These are phyloP conservation scores for Sitobion miscanthi DNA, from an alignment of 1,140 invertebrate genomes.

Conservation along the genomic window DNA sequence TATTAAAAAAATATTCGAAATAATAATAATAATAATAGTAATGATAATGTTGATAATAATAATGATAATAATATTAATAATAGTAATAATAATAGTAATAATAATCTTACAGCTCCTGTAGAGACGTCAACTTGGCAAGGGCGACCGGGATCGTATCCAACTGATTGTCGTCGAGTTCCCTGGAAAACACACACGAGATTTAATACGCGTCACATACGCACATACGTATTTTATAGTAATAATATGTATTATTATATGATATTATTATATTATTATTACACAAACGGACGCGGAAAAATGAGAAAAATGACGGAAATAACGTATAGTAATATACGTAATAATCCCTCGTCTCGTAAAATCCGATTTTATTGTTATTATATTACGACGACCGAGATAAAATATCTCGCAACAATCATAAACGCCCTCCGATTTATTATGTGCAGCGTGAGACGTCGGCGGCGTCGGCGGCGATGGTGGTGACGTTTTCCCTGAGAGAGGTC, in stretches of 20 bases:
- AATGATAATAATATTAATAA: neutral
- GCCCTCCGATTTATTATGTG: constrained; percentile 11
- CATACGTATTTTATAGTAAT: neutral
- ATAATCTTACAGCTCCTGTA: constrained; percentile 76
- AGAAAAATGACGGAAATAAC: neutral
- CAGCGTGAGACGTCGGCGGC: neutral
- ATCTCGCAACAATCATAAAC: constrained; percentile 31
- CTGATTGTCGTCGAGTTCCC: constrained; percentile 77
- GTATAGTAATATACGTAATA: constrained; percentile 15
- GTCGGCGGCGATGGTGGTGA: neutral
- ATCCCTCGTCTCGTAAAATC: constrained; percentile 9
- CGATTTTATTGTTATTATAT: constrained; percentile 37
- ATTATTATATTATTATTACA: neutral
- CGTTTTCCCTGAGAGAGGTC: constrained; percentile 17
- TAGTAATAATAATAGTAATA: constrained; percentile 3
- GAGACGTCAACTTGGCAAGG: constrained; percentile 68
- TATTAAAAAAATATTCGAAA: neutral
- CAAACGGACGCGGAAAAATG: neutral
- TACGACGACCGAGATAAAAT: neutral
- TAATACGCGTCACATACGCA: neutral
- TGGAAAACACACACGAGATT: constrained; percentile 62
- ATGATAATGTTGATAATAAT: constrained; percentile 58
- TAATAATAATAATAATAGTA: neutral
- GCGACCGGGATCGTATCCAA: constrained; percentile 72
- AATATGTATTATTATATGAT: neutral